Percentiles rank a stretch among this genome's conserved stretches.
These are phyloP conservation scores for Isaurus tuberculatus DNA, from an alignment of 92 coral and sea anemone species.

Conservation along the genomic window DNA sequence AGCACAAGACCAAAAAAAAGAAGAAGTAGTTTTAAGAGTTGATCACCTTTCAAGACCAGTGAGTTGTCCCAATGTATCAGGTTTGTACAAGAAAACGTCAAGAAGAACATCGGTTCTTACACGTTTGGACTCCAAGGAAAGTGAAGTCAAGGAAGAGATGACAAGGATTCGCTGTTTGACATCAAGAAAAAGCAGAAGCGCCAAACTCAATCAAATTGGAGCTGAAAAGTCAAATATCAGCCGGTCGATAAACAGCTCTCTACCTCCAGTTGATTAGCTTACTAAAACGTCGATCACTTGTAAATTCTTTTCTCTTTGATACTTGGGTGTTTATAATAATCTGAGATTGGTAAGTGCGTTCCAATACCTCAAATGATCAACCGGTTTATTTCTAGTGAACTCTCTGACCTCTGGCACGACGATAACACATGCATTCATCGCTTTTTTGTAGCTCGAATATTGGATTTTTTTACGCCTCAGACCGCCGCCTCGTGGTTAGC, in stretches of 20 bases:
- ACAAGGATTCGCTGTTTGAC: constrained; percentile 7
- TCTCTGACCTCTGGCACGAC: no score
- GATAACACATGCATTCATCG: no score
- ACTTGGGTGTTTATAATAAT: no score
- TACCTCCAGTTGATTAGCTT: constrained; percentile 28
- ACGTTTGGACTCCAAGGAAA: constrained; percentile 6
- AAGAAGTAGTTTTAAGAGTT: constrained; percentile 21
- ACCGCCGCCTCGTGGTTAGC: no score
- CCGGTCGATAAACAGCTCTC: not conserved
- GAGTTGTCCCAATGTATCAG: not conserved
- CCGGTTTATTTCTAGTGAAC: no score
- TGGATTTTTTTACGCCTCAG: no score
- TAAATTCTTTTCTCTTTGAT: not conserved
- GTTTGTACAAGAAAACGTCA: not conserved
- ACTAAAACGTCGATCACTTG: not conserved
- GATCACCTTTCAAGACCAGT: constrained; percentile 3
- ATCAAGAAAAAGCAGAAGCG: constrained; percentile 20
- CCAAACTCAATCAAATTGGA: not conserved
- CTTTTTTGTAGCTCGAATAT: no score
- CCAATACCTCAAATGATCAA: no score
- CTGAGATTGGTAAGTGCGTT: no score
- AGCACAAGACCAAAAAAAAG: constrained; percentile 4
- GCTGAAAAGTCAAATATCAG: not conserved
- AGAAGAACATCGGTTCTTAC: not conserved
- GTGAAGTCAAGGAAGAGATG: constrained; percentile 3